These are phyloP conservation scores for Drosophila vallismaia DNA, from an alignment of 2,888 invertebrate species.

Conservation along the genomic window DNA sequence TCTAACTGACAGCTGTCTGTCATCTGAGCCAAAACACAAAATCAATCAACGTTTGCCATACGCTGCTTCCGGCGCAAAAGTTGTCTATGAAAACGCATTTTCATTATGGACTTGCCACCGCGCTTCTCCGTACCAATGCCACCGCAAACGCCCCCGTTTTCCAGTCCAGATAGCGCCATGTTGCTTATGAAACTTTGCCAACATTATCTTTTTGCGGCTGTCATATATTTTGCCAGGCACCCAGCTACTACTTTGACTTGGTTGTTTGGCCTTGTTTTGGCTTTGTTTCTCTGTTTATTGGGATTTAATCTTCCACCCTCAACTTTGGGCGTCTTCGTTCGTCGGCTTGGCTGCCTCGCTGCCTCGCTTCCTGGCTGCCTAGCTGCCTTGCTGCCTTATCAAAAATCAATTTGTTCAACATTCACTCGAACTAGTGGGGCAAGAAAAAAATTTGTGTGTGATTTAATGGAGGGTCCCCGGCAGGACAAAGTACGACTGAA, in stretches of 20 bases:
- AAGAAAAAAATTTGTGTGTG: slow-evolving; percentile 28
- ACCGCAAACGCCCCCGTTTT: neutral
- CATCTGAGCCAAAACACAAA: slow-evolving; percentile 56
- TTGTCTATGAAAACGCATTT: slow-evolving; percentile 58
- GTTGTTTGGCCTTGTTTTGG: slow-evolving; percentile 37
- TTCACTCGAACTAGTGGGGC: slow-evolving; percentile 39
- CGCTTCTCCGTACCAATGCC: slow-evolving; percentile 3
- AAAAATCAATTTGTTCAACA: slow-evolving; percentile 59
- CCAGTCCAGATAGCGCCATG: slow-evolving; percentile 31
- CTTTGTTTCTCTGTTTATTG: slow-evolving; percentile 43
- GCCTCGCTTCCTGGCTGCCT: neutral
- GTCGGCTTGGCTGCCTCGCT: slow-evolving; percentile 6
- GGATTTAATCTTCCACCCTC: slow-evolving; percentile 44
- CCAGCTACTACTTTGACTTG: slow-evolving; percentile 28
- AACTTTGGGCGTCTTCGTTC: neutral
- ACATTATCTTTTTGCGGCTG: slow-evolving; percentile 42
- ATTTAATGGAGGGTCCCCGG: slow-evolving; percentile 21
- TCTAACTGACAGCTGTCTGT: slow-evolving; percentile 49
- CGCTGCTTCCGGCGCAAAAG: slow-evolving; percentile 32
- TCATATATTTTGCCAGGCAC: slow-evolving; percentile 41
- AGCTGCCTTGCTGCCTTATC: slow-evolving; percentile 37
- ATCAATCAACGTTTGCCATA: slow-evolving; percentile 64
- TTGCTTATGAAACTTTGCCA: slow-evolving; percentile 43
- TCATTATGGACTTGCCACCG: slow-evolving; percentile 50
- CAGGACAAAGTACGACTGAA: neutral